These are phyloP conservation scores for Melanargia galathea DNA, from an alignment of 2,888 invertebrate species.

Conservation along the genomic window DNA sequence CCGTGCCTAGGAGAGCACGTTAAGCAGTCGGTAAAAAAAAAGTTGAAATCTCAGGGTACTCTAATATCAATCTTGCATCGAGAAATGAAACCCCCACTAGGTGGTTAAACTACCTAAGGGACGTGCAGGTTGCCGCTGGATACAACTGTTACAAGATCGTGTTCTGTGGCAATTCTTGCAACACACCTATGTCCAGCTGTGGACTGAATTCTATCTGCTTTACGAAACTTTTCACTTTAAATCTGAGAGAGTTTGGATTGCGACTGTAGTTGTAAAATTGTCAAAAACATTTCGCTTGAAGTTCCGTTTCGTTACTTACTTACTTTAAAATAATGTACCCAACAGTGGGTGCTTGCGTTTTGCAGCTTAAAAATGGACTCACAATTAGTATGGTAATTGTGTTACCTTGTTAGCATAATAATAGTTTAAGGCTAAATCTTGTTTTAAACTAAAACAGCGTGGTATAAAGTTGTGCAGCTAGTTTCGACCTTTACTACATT, in stretches of 20 bases:
- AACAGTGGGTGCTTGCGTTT: neutral
- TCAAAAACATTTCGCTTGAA: neutral
- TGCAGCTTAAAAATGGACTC: neutral
- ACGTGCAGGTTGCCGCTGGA: no score
- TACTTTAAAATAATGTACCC: neutral
- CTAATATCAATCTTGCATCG: no score
- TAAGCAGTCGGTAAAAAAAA: no score
- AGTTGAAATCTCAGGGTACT: no score
- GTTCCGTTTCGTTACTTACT: neutral
- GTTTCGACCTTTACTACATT: neutral
- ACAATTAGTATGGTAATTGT: conserved; percentile 5
- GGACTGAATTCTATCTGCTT: no score
- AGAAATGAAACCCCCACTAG: no score
- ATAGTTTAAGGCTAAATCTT: neutral
- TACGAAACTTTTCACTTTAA: no score
- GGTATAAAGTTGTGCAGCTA: neutral
- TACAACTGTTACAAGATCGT: no score
- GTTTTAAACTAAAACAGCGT: neutral
- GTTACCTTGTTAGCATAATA: conserved; percentile 2
- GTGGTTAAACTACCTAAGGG: no score
- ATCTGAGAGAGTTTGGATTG: neutral
- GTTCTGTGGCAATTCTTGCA: no score
- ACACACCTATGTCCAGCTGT: no score
- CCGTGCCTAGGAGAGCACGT: no score
- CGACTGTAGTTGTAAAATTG: neutral